These are phyloP conservation scores for Blennius ocellaris DNA, from an alignment of 2,113 vertebrate species.

Conservation along the genomic window DNA sequence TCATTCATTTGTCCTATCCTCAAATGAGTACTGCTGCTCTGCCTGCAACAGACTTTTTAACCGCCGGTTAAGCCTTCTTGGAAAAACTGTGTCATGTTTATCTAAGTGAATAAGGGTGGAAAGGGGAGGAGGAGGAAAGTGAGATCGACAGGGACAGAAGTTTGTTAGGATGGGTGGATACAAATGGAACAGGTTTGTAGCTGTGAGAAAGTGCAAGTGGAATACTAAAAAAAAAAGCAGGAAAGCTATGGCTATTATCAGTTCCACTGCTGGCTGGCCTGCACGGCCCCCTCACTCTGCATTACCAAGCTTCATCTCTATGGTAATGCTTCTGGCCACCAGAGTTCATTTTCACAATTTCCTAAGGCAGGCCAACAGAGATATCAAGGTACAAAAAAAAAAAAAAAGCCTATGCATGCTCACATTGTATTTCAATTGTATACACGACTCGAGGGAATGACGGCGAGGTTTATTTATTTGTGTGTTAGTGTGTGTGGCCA, in stretches of 20 bases:
- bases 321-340: constrained; percentile 56
- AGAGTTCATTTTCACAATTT: constrained; percentile 65
- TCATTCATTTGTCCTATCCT: constrained; percentile 27
- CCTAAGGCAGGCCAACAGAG: constrained; percentile 49
- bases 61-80: constrained; percentile 11
- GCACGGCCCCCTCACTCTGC: constrained; percentile 39
- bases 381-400: constrained; percentile 39
- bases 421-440: constrained; percentile 46
- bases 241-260: constrained; percentile 57
- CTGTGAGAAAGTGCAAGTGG: constrained; percentile 28
- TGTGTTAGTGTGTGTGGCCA: constrained; percentile 12
- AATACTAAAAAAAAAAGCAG: constrained; percentile 38
- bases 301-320: constrained; percentile 62
- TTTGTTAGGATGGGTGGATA: constrained; percentile 21
- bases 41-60: constrained; percentile 22
- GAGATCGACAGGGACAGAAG: background rate
- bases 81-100: background rate
- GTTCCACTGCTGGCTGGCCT: constrained; percentile 42
- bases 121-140: background rate
- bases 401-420: constrained; percentile 11
- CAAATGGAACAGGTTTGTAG: constrained; percentile 10
- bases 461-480: constrained; percentile 29
- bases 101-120: constrained; percentile 1
- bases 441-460: constrained; percentile 25
- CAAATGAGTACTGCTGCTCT: constrained; percentile 19